These are phyloP conservation scores for Prenolepis imparis DNA, from an alignment of 2,888 invertebrate species.

Conservation along the genomic window DNA sequence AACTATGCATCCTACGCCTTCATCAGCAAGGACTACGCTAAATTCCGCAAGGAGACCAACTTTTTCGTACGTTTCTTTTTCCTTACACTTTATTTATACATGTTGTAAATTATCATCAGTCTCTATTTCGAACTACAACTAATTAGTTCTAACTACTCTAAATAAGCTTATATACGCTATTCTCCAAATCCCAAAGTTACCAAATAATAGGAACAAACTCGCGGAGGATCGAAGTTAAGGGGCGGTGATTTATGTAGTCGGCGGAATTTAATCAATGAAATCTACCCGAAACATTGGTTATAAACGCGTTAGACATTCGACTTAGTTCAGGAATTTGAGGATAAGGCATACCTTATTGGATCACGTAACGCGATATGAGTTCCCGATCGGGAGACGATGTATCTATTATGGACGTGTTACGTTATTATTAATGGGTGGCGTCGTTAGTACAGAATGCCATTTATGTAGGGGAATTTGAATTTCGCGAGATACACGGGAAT, in stretches of 20 bases:
- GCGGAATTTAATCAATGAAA: constrained; percentile 74
- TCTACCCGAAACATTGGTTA: constrained; percentile 58
- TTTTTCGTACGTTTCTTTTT: constrained; percentile 80
- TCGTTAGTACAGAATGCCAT: constrained; percentile 51
- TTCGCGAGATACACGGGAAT: constrained; percentile 47
- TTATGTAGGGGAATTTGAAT: constrained; percentile 45
- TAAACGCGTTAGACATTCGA: constrained; percentile 68
- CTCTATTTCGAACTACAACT: neutral
- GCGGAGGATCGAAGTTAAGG: constrained; percentile 30
- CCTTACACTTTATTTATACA: neutral
- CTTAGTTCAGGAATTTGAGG: constrained; percentile 70
- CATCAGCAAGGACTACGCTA: constrained; percentile 87
- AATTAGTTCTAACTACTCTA: constrained; percentile 2
- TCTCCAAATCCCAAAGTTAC: constrained; percentile 24
- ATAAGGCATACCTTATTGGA: constrained; percentile 64
- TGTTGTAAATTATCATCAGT: neutral
- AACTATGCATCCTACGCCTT: constrained; percentile 87
- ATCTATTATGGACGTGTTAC: constrained; percentile 48
- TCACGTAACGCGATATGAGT: constrained; percentile 45
- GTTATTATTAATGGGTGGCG: constrained; percentile 52
- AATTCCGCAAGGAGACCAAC: constrained; percentile 87
- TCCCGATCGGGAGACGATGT: constrained; percentile 42
- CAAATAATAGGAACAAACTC: constrained; percentile 44
- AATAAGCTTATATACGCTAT: constrained; percentile 25
- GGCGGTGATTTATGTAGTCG: constrained; percentile 67